Percentiles rank a stretch among this genome's conserved stretches.
Conservation (phyloP, 1,140 invertebrate genomes). For the Bombus pyrosoma region DNA sequence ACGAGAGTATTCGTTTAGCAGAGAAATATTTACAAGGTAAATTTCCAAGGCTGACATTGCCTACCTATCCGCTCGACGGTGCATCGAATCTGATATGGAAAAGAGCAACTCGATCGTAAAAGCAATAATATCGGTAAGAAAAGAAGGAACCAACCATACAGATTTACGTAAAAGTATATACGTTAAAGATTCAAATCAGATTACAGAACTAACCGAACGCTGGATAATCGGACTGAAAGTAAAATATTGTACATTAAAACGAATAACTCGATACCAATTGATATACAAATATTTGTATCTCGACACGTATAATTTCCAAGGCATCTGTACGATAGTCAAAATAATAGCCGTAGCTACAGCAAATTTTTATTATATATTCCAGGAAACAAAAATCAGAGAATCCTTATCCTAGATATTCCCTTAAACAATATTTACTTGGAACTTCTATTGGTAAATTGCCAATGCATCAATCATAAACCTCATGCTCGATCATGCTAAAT, state of each 20-base stretch:
- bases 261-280: too few relatives aligned
- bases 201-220: not conserved
- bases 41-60: slow-evolving; percentile 55
- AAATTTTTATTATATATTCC: not conserved
- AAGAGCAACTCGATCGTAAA: slow-evolving; percentile 39
- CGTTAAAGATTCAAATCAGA: not conserved
- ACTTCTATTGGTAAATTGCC: not conserved
- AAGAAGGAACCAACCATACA: not conserved
- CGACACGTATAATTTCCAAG: not conserved
- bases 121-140: not conserved
- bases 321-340: not conserved
- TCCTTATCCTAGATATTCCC: too few relatives aligned
- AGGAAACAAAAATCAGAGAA: not conserved
- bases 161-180: not conserved
- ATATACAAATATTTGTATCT: too few relatives aligned
- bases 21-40: slow-evolving; percentile 65
- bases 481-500: too few relatives aligned
- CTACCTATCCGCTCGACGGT: slow-evolving; percentile 51
- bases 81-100: slow-evolving; percentile 47
- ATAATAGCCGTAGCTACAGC: not conserved
- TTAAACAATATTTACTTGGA: not conserved
- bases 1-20: slow-evolving; percentile 60
- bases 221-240: too few relatives aligned
- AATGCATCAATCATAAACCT: not conserved
- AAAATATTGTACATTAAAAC: too few relatives aligned